Percentiles rank a stretch among this genome's conserved stretches.
These are phyloP conservation scores for Opisthograptis luteolata DNA, from an alignment of 2,888 invertebrate genomes.

Conservation along the genomic window DNA sequence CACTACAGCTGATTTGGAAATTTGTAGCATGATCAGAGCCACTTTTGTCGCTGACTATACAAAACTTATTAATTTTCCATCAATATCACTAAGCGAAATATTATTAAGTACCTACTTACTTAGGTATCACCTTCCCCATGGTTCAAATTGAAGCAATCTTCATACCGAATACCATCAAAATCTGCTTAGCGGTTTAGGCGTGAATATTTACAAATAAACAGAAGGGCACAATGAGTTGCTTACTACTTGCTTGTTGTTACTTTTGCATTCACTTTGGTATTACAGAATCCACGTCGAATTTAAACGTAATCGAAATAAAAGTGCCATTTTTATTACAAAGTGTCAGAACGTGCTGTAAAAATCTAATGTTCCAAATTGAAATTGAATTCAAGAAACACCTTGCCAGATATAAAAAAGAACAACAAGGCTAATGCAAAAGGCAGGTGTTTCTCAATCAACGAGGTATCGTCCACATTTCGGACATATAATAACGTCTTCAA, in stretches of 20 bases:
- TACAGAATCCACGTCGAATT: slow-evolving; percentile 4
- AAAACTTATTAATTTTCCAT: no score
- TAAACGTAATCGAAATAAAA: slow-evolving; percentile 1
- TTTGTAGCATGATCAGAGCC: no score
- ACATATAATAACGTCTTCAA: slow-evolving; percentile 24
- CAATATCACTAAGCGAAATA: no score
- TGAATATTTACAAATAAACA: no score
- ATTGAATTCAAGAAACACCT: slow-evolving; percentile 59
- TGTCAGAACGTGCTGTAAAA: slow-evolving; percentile 25
- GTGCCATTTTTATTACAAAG: background rate
- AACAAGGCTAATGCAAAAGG: slow-evolving; percentile 58
- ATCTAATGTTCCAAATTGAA: slow-evolving; percentile 60
- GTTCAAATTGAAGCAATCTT: no score
- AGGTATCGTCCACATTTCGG: slow-evolving; percentile 32
- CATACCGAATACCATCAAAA: no score
- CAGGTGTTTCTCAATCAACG: slow-evolving; percentile 52
- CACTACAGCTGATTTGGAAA: no score
- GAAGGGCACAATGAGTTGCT: background rate
- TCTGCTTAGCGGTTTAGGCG: no score
- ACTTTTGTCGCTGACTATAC: no score
- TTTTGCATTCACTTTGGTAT: background rate
- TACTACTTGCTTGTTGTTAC: background rate
- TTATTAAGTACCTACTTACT: no score
- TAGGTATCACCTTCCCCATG: no score
- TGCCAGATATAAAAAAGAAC: slow-evolving; percentile 60